Base-by-base conservation (phyloP, 2,888 invertebrate genomes). In the Leptogaster cylindrica region DNA sequence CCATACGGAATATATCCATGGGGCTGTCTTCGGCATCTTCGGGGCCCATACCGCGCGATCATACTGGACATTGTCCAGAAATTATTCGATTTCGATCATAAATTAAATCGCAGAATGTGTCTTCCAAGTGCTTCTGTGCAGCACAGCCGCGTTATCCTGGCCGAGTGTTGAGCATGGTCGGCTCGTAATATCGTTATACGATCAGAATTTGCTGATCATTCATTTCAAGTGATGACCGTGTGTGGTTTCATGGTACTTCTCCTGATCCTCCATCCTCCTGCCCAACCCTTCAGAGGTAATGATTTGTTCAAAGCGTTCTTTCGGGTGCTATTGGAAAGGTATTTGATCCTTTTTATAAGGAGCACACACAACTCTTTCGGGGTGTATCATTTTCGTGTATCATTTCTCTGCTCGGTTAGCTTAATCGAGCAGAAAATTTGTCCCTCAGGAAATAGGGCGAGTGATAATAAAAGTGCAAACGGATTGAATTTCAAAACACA, bases 41-140 rank as follows among this genome's bases (percentile, higher is more conserved):
- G 50, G 7, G 18, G 33, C 52, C 20, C 16, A 27, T 23, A 58
- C 41, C 36, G 16, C 16, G 10, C 5, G 51, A 25, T n/a, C n/a
- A n/a, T 14, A 20, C 7, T 25, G 23, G 44, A 16, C 44, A 61
- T 10, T 64, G 48, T 48, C 63, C 63, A 64, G 63, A 64, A 55
- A 46, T 39, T 51, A 36, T 33, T 48, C 64, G 50, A 39, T 12
- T 51, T 36, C 12, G 6, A 8, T 20, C 44, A 66, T 66, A 66
- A 66, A 66, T 66, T 66, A 66, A 55, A n/a, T 20, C n/a, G 28
- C 14, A 55, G 66, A 66, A 66, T 66, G 66, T 66, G 66, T 52
- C 55, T 52, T 44, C 12, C 33, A 66, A 55, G 41, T 52, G 66
- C 66, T 66, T 66, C 66, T 66, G 66, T 66, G 52, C 52, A 20